These are phyloP conservation scores for Pterostichus madidus DNA, from an alignment of 2,888 invertebrate genomes.

Conservation along the genomic window DNA sequence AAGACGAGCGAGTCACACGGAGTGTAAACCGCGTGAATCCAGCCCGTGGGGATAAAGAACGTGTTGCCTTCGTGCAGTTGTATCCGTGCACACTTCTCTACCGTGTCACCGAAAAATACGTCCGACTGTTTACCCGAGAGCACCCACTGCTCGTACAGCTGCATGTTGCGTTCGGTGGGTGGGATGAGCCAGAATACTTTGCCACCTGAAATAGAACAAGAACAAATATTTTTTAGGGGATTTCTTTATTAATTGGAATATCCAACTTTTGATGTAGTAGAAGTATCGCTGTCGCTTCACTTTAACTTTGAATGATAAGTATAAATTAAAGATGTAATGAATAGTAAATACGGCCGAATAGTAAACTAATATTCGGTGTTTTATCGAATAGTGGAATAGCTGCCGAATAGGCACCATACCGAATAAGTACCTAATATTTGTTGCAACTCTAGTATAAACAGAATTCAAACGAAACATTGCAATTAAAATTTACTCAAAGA, in stretches of 20 bases:
- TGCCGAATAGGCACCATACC: too few species aligned
- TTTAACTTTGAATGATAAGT: too few species aligned
- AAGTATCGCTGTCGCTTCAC: too few species aligned
- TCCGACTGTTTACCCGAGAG: slow-evolving; percentile 96
- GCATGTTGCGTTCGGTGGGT: slow-evolving; percentile 95
- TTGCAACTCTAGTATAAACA: too few species aligned
- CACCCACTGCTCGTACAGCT: slow-evolving; percentile 97
- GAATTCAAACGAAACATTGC: too few species aligned
- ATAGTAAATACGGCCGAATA: too few species aligned
- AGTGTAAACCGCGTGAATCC: slow-evolving; percentile 99
- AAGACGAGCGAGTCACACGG: slow-evolving; percentile 97
- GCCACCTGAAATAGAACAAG: slow-evolving; percentile 81
- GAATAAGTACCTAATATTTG: too few species aligned
- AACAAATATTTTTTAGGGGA: slow-evolving; percentile 20
- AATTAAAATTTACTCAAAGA: too few species aligned
- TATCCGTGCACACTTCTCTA: slow-evolving; percentile 95
- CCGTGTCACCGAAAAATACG: slow-evolving; percentile 97
- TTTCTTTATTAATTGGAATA: neutral
- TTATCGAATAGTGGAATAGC: too few species aligned
- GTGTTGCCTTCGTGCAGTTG: slow-evolving; percentile 92
- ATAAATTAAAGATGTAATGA: too few species aligned
- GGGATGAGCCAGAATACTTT: slow-evolving; percentile 99
- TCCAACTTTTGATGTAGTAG: too few species aligned
- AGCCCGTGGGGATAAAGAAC: slow-evolving; percentile 98
- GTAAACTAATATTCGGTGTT: too few species aligned